These are phyloP conservation scores for Rotaria magnacalcarata DNA, from an alignment of 2,888 invertebrate genomes.

Conservation along the genomic window DNA sequence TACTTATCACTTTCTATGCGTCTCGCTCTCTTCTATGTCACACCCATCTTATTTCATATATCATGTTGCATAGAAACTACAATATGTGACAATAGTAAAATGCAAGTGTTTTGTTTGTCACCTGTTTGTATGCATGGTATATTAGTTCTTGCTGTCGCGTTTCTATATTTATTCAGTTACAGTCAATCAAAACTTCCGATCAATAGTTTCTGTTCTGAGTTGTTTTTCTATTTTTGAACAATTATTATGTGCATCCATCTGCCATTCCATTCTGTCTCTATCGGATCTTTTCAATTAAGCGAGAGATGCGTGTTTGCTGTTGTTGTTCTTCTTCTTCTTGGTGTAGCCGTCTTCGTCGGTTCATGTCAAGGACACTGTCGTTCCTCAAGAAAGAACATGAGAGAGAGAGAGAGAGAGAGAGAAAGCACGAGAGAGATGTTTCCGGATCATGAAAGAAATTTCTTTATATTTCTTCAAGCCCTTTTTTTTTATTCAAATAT, in stretches of 20 bases:
- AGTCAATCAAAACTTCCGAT: conserved; percentile 3
- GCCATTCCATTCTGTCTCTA: not conserved
- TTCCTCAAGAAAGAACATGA: not conserved
- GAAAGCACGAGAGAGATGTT: not conserved
- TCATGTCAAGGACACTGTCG: not conserved
- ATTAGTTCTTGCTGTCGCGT: not conserved
- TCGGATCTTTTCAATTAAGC: not conserved
- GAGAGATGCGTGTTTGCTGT: not conserved
- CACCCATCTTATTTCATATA: not conserved
- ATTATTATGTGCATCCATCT: not conserved
- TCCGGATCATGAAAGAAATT: not conserved
- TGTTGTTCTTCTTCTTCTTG: not conserved
- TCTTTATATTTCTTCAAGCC: not conserved
- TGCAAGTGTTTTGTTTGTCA: not conserved
- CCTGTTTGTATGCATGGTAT: not conserved
- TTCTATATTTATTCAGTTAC: not conserved
- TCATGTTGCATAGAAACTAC: not conserved
- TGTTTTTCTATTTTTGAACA: not conserved
- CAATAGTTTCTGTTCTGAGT: not conserved
- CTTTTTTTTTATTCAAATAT: not conserved
- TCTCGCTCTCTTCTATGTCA: not conserved
- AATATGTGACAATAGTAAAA: not conserved
- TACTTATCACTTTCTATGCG: not conserved
- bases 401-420: not conserved
- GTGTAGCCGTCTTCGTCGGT: not conserved